These are phyloP conservation scores for Diaprepes abbreviatus DNA, from an alignment of 2,888 invertebrate genomes.

Conservation along the genomic window DNA sequence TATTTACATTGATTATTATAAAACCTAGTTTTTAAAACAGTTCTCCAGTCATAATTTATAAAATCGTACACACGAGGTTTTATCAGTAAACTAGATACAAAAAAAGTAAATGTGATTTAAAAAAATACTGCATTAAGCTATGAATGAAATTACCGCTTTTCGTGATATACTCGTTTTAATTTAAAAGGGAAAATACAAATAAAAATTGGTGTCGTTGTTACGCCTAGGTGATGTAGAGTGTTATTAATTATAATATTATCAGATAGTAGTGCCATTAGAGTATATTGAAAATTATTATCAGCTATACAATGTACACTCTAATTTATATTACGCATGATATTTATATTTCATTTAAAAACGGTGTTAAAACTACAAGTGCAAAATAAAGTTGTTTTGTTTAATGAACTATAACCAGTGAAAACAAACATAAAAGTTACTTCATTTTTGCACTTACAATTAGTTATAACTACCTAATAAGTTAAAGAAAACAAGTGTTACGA, in stretches of 20 bases:
- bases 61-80: conserved; percentile 27
- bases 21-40: conserved; percentile 29
- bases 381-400: no score
- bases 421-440: no score
- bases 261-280: neutral
- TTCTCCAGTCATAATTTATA: conserved; percentile 28
- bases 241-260: conserved; percentile 15
- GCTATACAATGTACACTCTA: no score
- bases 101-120: conserved; percentile 38
- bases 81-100: conserved; percentile 30
- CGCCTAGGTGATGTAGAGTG: conserved; percentile 29
- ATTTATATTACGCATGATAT: no score
- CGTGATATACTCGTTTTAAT: conserved; percentile 34
- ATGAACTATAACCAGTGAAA: no score
- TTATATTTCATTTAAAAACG: no score
- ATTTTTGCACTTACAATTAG: no score
- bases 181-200: conserved; percentile 14
- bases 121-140: conserved; percentile 34
- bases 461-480: no score
- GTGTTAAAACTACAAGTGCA: no score
- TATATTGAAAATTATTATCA: neutral
- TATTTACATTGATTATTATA: conserved; percentile 39
- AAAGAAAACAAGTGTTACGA: no score
- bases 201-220: conserved; percentile 10
- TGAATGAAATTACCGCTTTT: conserved; percentile 31